Base-by-base conservation (phyloP, 2,113 vertebrate species). In the Heliornis fulica region DNA sequence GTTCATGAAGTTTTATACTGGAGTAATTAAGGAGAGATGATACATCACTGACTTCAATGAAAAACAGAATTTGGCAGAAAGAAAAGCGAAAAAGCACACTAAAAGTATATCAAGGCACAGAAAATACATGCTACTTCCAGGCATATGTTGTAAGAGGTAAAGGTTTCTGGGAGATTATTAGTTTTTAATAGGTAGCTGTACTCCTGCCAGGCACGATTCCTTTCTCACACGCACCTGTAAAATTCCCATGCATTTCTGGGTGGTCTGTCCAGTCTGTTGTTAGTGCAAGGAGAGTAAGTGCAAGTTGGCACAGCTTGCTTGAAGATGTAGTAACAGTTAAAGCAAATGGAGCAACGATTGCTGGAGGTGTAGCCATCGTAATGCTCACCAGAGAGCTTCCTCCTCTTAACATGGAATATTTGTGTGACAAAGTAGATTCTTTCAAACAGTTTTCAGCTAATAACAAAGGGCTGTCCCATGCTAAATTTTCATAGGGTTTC, bases 41-140 rank as follows among this genome's bases (percentile, higher is more conserved):
- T 79, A 72, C 64, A 68, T 94, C 83, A 90, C 88, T 89, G 96
- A 94, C 94, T 94, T 96, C 85, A 93, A 79, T 90, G 86, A 93
- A 75, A 76, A 94, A 86, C 60, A 95, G 80, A 92, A 84, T 76
- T 94, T 84, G 60, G 93, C 81, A 51, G 74, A 82, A 93, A 90
- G 36, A 71, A 90, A 89, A 88, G 79, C 3, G 0, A 77, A 89
- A 88, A 94, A 95, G 78, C 92, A 96, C 92, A 81, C 41, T 83
- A 59, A 63, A 94, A 91, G 43, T 77, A 69, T 83, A 80, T 26
- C 90, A 92, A 96, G 92, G 90, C 83, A 95, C 90, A 92, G 92
- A 95, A 96, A 92, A 96, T 84, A 41, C 96, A 96, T 92, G 96
- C 93, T 95, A 59, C 88, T 94, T 93, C 77, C 85, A 90, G 86